Base-by-base conservation (phyloP, 1,140 invertebrate species). In the Drosophila kohkoa region DNA sequence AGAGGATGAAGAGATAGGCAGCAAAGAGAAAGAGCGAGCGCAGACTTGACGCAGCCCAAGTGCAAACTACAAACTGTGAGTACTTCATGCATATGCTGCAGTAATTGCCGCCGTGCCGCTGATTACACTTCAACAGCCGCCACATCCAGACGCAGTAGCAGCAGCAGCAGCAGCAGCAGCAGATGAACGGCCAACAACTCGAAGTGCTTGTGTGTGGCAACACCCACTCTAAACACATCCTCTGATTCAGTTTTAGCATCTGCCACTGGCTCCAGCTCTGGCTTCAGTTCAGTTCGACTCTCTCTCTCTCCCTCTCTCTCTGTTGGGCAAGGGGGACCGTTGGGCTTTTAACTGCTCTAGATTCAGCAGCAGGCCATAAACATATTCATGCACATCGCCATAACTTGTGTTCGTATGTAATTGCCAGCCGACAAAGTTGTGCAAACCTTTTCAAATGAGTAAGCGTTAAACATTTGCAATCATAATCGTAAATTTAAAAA, bases 71-170 rank as follows among this genome's bases (percentile, higher is more conserved):
- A 64, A 75, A 75, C 72, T 75, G 58, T 63, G 72, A 69, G 72
- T 45, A 75, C 72, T 75, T 55, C 66, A 75, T 70, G 81, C 76
- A 77, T 82, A 82, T 89, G 83, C 83, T 83, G 85, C 71, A 75
- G 83, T 88, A 88, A 88, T 88, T 88, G 81, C 85, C 85, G 83
- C 83, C 83, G 83, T 83, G 85, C 83, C 81, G 83, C 87, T 88
- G 83, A 88, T 88, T 88, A 88, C 85, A 88, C 83, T 88, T 88
- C 85, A 89, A 82, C 83, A 79, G 77, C 68, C 63, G 66, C 62
- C 69, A 73, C 67, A 87, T 64, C 73, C 73, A 88, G 48, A 72
- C 54, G 41, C 62, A 20, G 20, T 0, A 3, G 20, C 20, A 25
- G 20, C 20, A 25, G 16, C 16, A 16, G 20, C 20, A 25, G 16